These are phyloP conservation scores for Lysandra coridon DNA, from an alignment of 2,888 invertebrate species.

Conservation along the genomic window DNA sequence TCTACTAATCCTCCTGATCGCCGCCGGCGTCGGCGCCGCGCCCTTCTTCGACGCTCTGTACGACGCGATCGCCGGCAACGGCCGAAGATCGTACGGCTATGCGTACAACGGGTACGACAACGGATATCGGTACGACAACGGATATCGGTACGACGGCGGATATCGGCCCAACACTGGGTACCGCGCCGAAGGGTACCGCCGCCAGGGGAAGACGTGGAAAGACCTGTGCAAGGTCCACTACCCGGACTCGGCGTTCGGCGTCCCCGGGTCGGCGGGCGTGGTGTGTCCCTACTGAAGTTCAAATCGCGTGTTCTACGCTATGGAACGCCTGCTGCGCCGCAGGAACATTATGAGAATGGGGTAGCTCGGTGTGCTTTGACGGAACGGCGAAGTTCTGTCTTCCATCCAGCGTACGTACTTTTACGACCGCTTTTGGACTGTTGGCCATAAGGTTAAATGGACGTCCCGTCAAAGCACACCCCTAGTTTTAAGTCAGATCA, in stretches of 20 bases:
- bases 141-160: conserved; percentile 47
- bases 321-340: conserved; percentile 74
- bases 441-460: background rate
- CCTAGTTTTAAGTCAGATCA: background rate
- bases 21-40: conserved; percentile 54
- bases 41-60: conserved; percentile 76
- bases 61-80: conserved; percentile 68
- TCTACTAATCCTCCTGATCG: conserved; percentile 52
- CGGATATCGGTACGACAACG: conserved; percentile 48
- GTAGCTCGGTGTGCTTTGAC: conserved; percentile 46
- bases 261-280: conserved; percentile 80
- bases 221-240: conserved; percentile 85
- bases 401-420: no score
- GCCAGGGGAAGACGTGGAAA: conserved; percentile 81
- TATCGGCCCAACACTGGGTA: conserved; percentile 48
- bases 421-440: no score
- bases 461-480: background rate
- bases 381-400: background rate
- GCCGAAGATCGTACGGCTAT: conserved; percentile 65
- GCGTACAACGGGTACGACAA: conserved; percentile 53
- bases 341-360: conserved; percentile 78
- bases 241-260: conserved; percentile 71
- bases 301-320: conserved; percentile 79
- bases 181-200: background rate
- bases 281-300: conserved; percentile 83